phyloP scores from a whole-genome alignment of 2,888 invertebrate species.

The Drosophila tripunctata region DNA sequence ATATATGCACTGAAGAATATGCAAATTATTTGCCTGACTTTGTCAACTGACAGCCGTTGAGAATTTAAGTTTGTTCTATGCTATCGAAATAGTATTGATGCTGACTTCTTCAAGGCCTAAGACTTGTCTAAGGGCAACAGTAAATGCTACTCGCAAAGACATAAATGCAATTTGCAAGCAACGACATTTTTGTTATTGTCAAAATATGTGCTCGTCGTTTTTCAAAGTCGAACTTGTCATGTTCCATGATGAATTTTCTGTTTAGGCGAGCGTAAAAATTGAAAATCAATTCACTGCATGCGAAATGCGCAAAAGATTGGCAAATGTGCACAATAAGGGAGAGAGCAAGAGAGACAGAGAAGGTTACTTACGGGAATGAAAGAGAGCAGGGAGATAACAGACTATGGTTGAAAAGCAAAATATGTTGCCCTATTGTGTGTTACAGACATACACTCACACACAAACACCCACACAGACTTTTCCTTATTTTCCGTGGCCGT shows the following conservation, averaged over 20 bases:
- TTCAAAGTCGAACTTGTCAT: conserved; percentile 35
- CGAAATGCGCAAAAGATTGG: conserved; percentile 49
- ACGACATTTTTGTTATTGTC: conserved; percentile 8
- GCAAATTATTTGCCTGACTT: conserved; percentile 58
- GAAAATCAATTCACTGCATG: conserved; percentile 70
- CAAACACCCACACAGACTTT: background rate
- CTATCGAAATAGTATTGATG: background rate
- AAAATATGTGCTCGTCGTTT: conserved; percentile 14
- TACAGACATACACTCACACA: background rate
- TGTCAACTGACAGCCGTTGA: conserved; percentile 36
- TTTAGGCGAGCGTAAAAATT: conserved; percentile 77
- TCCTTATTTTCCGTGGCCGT: conserved; percentile 1
- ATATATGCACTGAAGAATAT: conserved; percentile 29
- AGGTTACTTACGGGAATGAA: background rate
- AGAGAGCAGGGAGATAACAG: background rate
- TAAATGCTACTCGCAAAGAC: conserved; percentile 11
- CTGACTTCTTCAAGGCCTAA: conserved; percentile 4
- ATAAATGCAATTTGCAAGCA: conserved; percentile 38
- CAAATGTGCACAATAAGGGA: conserved; percentile 40
- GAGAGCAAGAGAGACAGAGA: background rate
- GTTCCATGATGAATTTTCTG: conserved; percentile 65
- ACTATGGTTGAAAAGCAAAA: conserved; percentile 25
- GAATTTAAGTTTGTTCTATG: conserved; percentile 5
- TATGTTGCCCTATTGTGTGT: conserved; percentile 18
- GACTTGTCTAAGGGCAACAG: conserved; percentile 5